These are phyloP conservation scores for Spilarctia lutea DNA, from an alignment of 2,888 invertebrate species.

Conservation along the genomic window DNA sequence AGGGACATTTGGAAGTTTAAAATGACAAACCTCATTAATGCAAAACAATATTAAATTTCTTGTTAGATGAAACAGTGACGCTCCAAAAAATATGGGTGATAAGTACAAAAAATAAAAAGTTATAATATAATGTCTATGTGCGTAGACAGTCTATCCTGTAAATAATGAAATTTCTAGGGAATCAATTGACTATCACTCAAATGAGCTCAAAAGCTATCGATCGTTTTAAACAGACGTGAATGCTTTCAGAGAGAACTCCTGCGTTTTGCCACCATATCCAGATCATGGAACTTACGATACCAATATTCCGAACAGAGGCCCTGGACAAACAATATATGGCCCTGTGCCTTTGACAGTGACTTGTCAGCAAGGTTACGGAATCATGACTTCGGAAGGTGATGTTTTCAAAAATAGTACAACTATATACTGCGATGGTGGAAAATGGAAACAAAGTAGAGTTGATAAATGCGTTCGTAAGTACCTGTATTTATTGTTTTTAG, in stretches of 20 bases:
- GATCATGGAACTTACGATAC: background rate
- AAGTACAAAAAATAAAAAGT: too few relatives aligned
- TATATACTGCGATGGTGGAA: background rate
- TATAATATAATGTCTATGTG: too few relatives aligned
- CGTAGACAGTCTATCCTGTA: background rate
- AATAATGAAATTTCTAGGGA: background rate
- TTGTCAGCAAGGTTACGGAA: background rate
- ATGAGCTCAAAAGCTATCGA: background rate
- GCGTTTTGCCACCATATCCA: conserved; percentile 3
- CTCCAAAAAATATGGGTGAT: too few relatives aligned
- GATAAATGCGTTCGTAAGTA: conserved; percentile 16
- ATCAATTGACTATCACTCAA: background rate
- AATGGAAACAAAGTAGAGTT: background rate
- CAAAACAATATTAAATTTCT: too few relatives aligned
- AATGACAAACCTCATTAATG: too few relatives aligned
- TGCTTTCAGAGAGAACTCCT: background rate
- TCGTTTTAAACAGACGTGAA: background rate
- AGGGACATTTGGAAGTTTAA: too few relatives aligned
- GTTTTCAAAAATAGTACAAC: background rate
- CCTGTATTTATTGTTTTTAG: background rate
- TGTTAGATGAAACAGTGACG: too few relatives aligned
- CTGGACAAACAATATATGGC: background rate
- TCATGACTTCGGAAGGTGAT: background rate
- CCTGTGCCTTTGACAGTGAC: background rate
- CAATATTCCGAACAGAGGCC: background rate